Percentiles rank a stretch among this genome's conserved stretches.
These are phyloP conservation scores for Lepidocyrtinus sp. DNA, from an alignment of 2,888 invertebrate species.

Conservation along the genomic window DNA sequence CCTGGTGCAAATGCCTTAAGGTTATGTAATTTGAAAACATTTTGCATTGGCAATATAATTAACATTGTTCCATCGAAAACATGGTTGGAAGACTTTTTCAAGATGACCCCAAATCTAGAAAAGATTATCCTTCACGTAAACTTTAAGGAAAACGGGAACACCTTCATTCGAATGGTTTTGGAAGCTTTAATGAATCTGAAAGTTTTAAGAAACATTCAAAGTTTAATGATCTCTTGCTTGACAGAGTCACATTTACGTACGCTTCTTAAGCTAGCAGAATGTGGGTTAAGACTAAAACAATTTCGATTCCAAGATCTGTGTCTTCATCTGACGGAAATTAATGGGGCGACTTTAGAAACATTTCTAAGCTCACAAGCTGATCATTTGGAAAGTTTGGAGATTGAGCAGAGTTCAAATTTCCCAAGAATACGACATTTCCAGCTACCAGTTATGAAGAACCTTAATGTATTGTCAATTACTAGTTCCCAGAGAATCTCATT, in stretches of 20 bases:
- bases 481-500: slow-evolving; percentile 54
- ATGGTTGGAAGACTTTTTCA: slow-evolving; percentile 54
- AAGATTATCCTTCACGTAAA: slow-evolving; percentile 56
- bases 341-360: slow-evolving; percentile 43
- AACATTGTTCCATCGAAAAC: slow-evolving; percentile 40
- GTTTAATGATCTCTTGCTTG: slow-evolving; percentile 54
- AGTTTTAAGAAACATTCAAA: slow-evolving; percentile 40
- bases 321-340: slow-evolving; percentile 47
- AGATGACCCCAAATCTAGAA: slow-evolving; percentile 57
- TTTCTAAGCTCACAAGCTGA: slow-evolving; percentile 52
- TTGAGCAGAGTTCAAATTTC: slow-evolving; percentile 56
- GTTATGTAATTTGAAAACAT: slow-evolving; percentile 36
- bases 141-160: slow-evolving; percentile 61
- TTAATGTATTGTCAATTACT: slow-evolving; percentile 43
- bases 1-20: not conserved
- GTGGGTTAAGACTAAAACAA: slow-evolving; percentile 51
- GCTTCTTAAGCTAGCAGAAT: slow-evolving; percentile 46
- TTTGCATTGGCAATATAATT: slow-evolving; percentile 57
- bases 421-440: slow-evolving; percentile 53
- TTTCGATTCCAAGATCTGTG: slow-evolving; percentile 60
- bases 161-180: slow-evolving; percentile 51
- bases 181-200: slow-evolving; percentile 36
- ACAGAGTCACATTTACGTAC: slow-evolving; percentile 51
- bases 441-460: slow-evolving; percentile 45
- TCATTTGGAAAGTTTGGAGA: slow-evolving; percentile 45